Evolutionary conservation across 1,140 invertebrate species (phyloP), one percentile per base, ranked within the genome.

Genomic region (Pseudachorutes palmiensis): DNA sequence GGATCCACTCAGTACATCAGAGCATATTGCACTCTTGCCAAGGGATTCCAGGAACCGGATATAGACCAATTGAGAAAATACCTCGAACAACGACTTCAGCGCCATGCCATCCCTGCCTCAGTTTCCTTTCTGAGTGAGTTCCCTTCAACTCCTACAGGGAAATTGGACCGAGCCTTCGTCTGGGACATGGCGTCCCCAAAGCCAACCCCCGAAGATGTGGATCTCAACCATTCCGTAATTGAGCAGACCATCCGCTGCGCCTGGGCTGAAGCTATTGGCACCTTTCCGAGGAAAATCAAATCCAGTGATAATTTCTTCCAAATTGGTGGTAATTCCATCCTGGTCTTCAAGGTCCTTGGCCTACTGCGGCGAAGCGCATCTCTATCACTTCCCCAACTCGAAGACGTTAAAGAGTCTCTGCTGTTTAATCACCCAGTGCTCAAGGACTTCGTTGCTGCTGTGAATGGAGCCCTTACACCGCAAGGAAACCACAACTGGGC

Each of bases 301-400:
- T 3, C 24, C 5, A 55, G 12, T 26, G 58, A 60, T 31, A 30
- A 60, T 31, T 60, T 60, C 30, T 60, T 60, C 58, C 22, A 26
- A 3, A 12, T 60, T 14, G 58, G 58, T 9, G 58, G 58, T 14
- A 60, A 60, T 22, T 60, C 58, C 5, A 3, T 60, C 3, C 26
- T 60, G 24, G 22, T 31, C 22, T 32, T 32, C 14, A 9, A 5
- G 12, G 58, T 60, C 5, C 5, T 55, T 19, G 51, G 51, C 5
- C 24, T 55, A 5, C 51, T n/a, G 51, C 3, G 24, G 5, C 3
- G 24, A 41, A n/a, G n/a, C n/a, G n/a, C n/a, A n/a, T n/a, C n/a
- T n/a, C n/a, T n/a, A n/a, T n/a, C n/a, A n/a, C n/a, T n/a, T n/a
- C n/a, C n/a, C n/a, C n/a, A n/a, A n/a, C n/a, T n/a, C n/a, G n/a